Evolutionary conservation across 2,113 vertebrate genomes (phyloP).

Genomic region (Paramormyrops kingsleyae): DNA sequence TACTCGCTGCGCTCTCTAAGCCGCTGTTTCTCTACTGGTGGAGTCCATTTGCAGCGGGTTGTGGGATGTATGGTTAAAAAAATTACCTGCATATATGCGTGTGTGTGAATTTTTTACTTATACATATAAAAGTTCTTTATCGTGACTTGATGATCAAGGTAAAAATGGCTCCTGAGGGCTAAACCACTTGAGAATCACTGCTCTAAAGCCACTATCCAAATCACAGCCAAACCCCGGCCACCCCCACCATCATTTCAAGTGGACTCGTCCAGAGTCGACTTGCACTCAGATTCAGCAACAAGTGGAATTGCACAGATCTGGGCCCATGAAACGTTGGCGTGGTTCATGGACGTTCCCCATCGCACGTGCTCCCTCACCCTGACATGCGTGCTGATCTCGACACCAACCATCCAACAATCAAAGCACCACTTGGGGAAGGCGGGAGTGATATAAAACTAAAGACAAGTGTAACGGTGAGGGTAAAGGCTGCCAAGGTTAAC

Average conservation of each 20-base stretch:
- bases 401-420: not conserved
- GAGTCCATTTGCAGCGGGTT: not conserved
- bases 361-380: not conserved
- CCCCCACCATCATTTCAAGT: not conserved
- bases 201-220: slow-evolving; percentile 45
- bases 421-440: not conserved
- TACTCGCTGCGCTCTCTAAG: not conserved
- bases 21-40: not conserved
- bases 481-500: not conserved
- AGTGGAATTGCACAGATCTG: not conserved
- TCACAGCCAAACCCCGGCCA: slow-evolving; percentile 1
- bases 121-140: not conserved
- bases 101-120: not conserved
- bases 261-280: not conserved
- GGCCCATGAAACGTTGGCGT: not conserved
- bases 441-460: not conserved
- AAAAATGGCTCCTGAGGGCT: not conserved
- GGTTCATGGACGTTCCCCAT: not conserved
- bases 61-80: not conserved
- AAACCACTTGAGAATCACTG: slow-evolving; percentile 23
- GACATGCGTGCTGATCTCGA: not conserved
- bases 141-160: not conserved
- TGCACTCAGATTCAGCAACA: not conserved
- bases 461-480: not conserved
- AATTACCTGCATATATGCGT: not conserved